Conservation (phyloP, 2,113 vertebrate species). For the Albula glossodonta region DNA sequence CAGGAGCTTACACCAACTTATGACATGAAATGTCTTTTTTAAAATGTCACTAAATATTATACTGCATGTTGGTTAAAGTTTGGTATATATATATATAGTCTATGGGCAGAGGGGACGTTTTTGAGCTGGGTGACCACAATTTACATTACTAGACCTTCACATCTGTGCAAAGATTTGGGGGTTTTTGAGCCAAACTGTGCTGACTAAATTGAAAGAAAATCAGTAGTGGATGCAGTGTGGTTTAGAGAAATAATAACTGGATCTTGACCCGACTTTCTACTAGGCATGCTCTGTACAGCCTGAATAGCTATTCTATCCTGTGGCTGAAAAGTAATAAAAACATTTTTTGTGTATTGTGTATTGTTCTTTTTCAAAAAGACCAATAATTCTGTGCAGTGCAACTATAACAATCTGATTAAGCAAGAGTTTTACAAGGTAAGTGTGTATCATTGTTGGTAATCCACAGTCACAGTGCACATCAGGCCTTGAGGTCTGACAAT, state of each 20-base stretch:
- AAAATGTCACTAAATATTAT: constrained; percentile 52
- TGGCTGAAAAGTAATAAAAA: no score
- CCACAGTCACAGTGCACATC: background rate
- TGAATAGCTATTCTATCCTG: background rate
- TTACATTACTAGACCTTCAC: constrained; percentile 62
- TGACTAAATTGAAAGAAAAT: constrained; percentile 48
- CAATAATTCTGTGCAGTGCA: background rate
- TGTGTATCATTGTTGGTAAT: background rate
- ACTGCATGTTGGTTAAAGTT: constrained; percentile 38
- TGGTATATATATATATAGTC: constrained; percentile 56
- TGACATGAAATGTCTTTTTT: constrained; percentile 41
- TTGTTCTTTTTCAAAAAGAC: background rate
- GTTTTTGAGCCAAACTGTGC: constrained; percentile 43
- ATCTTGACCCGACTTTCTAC: background rate
- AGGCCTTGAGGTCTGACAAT: constrained; percentile 7
- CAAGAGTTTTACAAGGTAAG: no score
- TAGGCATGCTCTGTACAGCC: background rate
- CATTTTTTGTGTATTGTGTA: no score
- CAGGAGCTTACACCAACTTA: constrained; percentile 36
- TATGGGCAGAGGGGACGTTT: constrained; percentile 51
- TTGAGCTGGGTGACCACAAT: constrained; percentile 40
- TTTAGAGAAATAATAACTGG: background rate
- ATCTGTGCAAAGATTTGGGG: constrained; percentile 48
- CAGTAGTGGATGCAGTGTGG: constrained; percentile 17
- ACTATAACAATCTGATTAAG: background rate